Conservation (phyloP, 2,888 invertebrate genomes). For the Oligia strigilis region DNA sequence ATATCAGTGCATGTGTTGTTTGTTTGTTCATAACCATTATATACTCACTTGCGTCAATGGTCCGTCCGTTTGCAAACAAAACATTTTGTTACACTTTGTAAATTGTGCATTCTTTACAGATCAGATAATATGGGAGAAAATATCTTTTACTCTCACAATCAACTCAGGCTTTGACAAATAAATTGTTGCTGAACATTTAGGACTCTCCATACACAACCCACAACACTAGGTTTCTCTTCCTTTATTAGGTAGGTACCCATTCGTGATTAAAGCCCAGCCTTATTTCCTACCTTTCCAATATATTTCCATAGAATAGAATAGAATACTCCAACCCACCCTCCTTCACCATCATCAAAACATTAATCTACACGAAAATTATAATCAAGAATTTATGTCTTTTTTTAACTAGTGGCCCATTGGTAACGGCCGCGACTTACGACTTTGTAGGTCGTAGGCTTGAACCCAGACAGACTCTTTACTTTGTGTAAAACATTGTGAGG, state of each 20-base stretch:
- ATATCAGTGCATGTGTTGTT: slow-evolving; percentile 47
- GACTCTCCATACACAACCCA: neutral
- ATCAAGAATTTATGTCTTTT: neutral
- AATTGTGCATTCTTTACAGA: slow-evolving; percentile 17
- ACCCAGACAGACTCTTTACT: too few relatives aligned
- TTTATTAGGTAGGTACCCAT: neutral
- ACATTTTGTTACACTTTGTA: slow-evolving; percentile 56
- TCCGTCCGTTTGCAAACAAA: slow-evolving; percentile 64
- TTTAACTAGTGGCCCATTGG: too few relatives aligned
- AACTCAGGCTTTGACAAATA: neutral
- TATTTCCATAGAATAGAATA: too few relatives aligned
- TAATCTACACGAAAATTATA: neutral
- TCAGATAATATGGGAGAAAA: slow-evolving; percentile 17
- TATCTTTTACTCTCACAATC: slow-evolving; percentile 7
- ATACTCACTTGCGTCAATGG: slow-evolving; percentile 68
- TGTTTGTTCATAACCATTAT: slow-evolving; percentile 59
- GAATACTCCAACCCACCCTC: too few relatives aligned
- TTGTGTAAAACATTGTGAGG: too few relatives aligned
- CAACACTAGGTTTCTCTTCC: neutral
- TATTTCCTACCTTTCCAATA: too few relatives aligned
- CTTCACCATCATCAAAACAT: neutral
- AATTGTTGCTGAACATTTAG: neutral
- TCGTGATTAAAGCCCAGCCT: neutral
- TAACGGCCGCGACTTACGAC: too few relatives aligned
- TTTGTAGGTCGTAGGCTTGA: too few relatives aligned